phyloP scores from a whole-genome alignment of 1,140 invertebrate species.

The Caenorhabditis latens region DNA sequence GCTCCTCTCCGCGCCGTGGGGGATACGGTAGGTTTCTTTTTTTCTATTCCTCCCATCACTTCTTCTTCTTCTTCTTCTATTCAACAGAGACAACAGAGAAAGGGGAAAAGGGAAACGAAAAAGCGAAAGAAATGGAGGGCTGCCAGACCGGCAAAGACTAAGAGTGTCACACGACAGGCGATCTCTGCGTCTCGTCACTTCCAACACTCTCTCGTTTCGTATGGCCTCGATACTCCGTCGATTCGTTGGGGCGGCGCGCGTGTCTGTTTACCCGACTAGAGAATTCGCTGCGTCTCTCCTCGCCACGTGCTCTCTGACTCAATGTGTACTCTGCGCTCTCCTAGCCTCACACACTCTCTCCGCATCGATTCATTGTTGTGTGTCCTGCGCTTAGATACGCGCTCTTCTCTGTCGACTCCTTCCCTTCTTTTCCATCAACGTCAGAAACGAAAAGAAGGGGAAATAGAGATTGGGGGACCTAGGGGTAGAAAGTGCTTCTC shows the following conservation, averaged over 20 bases:
- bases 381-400: constrained; percentile 24
- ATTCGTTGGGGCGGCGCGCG: constrained; percentile 9
- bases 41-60: background rate
- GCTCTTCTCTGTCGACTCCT: constrained; percentile 22
- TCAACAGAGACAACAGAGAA: background rate
- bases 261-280: constrained; percentile 9
- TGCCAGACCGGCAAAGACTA: constrained; percentile 48
- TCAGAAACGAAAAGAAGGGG: background rate
- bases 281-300: background rate
- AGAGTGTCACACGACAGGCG: constrained; percentile 31
- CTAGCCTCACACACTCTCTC: background rate
- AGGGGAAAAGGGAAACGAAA: background rate
- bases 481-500: constrained; percentile 43
- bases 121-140: background rate
- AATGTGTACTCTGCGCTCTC: background rate
- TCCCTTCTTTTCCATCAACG: too few relatives aligned
- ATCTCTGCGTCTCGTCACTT: constrained; percentile 9
- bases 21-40: background rate
- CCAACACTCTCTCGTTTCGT: constrained; percentile 3
- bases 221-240: constrained; percentile 39
- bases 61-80: background rate
- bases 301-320: background rate
- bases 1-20: background rate
- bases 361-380: constrained; percentile 3
- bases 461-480: background rate